A percentile compares a stretch with the other conserved stretches of the same genome.
Evolutionary conservation across 2,888 invertebrate species (phyloP).

Genomic region (Brachynemurus nebulosus): DNA sequence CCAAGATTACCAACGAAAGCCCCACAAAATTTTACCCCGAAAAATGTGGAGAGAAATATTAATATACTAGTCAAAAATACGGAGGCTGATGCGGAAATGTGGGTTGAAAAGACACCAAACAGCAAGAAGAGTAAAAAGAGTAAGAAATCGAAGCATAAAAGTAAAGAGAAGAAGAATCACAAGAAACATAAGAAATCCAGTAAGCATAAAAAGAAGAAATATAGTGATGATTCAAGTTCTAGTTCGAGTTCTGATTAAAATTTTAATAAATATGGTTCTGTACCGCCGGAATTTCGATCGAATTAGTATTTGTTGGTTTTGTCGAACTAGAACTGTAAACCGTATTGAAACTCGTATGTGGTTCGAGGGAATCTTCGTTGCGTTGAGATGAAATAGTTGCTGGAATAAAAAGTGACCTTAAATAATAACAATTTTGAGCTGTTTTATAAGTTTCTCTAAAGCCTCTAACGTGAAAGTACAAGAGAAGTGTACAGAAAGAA

Average conservation of each 20-base stretch:
- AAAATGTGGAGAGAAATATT: slow-evolving; percentile 17
- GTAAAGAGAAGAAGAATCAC: slow-evolving; percentile 24
- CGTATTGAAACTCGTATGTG: too few relatives aligned
- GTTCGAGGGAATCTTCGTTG: too few relatives aligned
- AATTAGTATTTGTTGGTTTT: too few relatives aligned
- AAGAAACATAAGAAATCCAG: slow-evolving; percentile 20
- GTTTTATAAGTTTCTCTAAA: too few relatives aligned
- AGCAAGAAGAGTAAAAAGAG: slow-evolving; percentile 22
- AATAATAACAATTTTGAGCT: too few relatives aligned
- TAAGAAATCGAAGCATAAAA: slow-evolving; percentile 33
- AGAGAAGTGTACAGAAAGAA: too few relatives aligned
- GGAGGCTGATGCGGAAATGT: slow-evolving; percentile 33
- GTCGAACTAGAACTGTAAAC: too few relatives aligned
- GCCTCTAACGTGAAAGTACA: too few relatives aligned
- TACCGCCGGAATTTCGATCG: too few relatives aligned
- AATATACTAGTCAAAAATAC: slow-evolving; percentile 9
- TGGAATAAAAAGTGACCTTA: too few relatives aligned
- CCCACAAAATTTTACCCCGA: too few relatives aligned
- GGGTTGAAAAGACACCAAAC: slow-evolving; percentile 33
- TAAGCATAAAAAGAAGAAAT: slow-evolving; percentile 13
- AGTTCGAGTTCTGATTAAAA: background rate
- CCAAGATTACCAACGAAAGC: slow-evolving; percentile 45
- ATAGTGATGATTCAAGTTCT: background rate
- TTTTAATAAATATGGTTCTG: background rate
- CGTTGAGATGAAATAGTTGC: too few relatives aligned